phyloP scores from a whole-genome alignment of 1,140 invertebrate species.

The Bemisia tabaci region DNA sequence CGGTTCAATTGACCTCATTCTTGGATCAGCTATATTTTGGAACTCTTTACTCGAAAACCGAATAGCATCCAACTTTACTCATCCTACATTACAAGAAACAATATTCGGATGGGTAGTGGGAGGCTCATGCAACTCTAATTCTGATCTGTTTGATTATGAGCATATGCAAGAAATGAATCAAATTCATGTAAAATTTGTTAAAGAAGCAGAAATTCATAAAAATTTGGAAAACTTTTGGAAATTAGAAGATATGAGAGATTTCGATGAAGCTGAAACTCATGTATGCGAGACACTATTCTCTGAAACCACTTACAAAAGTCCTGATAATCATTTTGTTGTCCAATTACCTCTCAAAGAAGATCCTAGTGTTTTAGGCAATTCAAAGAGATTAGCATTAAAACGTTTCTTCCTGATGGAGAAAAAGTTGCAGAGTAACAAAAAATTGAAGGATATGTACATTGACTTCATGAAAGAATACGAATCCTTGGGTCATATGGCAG shows the following conservation, averaged over 20 bases:
- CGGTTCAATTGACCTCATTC: neutral
- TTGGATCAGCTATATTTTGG: neutral
- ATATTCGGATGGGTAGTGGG: neutral
- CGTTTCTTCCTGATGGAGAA: neutral
- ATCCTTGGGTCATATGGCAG: neutral
- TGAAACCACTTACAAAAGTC: neutral
- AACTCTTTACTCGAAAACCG: neutral
- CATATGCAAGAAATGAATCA: neutral
- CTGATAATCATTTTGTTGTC: neutral
- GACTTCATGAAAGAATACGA: neutral
- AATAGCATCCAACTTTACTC: neutral
- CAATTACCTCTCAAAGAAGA: neutral
- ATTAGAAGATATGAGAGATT: neutral
- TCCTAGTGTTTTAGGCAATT: neutral
- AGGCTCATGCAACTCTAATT: too few relatives aligned
- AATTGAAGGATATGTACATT: neutral
- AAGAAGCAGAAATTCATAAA: neutral
- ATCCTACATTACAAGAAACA: neutral
- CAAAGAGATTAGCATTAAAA: neutral
- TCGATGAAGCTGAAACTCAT: neutral
- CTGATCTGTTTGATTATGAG: too few relatives aligned
- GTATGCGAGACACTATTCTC: neutral
- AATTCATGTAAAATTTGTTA: neutral
- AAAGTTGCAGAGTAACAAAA: neutral
- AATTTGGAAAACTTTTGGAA: neutral